Base-by-base conservation (phyloP, 2,797 vertebrate species). In the Atherinosoma microstoma region DNA sequence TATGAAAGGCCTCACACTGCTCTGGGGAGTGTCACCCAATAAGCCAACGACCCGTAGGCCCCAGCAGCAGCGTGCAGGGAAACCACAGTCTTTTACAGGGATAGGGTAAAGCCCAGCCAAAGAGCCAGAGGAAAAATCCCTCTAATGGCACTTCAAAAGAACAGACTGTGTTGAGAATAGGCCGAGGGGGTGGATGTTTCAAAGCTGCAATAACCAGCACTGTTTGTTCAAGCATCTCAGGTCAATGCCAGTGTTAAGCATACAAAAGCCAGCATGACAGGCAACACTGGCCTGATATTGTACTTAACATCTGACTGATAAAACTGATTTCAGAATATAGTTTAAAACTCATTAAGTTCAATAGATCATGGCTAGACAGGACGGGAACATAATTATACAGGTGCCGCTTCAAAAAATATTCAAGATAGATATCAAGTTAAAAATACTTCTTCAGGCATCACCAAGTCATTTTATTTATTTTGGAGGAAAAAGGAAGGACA, bases 101-200 rank as follows among this genome's bases (percentile, higher is more conserved):
- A 84, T 58, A 80, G 86, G 75, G 86, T 83, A 80, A 80, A 90
- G 76, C 87, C 67, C 67, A 72, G 78, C 81, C 76, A 73, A 77
- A 80, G 79, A 87, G 58, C 74, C 76, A 73, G 78, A 73, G 76
- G 83, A 80, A 90, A 91, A 91, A 90, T 80, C 78, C 81, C 76
- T 79, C 83, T 90, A 92, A 90, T 85, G 82, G 83, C 65, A 88
- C 88, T 92, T 93, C 89, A 93, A 93, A 93, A 90, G 89, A 90
- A 85, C 84, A 91, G 84, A 78, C 75, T 78, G 79, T 86, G 84
- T 77, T 85, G 84, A 89, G 84, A 91, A 84, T 63, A 84, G 84
- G 62, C 87, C 34, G 73, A n/a, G 78, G 79, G 75, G 87, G 22
- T 71, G 78, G 83, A 58, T 83, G 82, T 76, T 92, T 91, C 82